phyloP scores from a whole-genome alignment of 2,797 vertebrate genomes.

The Macrochelys suwanniensis region DNA sequence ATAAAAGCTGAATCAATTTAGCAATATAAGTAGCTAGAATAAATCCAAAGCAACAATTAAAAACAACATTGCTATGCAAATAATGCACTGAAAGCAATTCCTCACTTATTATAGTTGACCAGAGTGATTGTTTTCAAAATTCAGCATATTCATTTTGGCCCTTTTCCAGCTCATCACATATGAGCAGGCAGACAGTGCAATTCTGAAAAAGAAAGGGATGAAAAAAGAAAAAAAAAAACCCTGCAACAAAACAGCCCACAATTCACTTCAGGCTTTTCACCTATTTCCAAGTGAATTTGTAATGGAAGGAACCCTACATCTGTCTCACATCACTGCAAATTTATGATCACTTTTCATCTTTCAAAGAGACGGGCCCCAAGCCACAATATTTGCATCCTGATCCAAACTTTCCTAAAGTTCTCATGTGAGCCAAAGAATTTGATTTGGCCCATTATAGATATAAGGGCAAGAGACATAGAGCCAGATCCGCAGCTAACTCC shows the following conservation, averaged over 20 bases:
- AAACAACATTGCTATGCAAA: conserved; percentile 29
- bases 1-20: conserved; percentile 41
- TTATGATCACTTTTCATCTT: background rate
- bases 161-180: conserved; percentile 34
- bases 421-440: background rate
- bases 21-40: background rate
- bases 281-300: background rate
- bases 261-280: conserved; percentile 1
- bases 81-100: conserved; percentile 43
- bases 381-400: background rate
- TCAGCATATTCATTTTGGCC: conserved; percentile 12
- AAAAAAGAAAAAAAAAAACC: background rate
- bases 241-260: background rate
- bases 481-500: background rate
- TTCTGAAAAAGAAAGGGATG: conserved; percentile 7
- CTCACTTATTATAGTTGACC: conserved; percentile 33
- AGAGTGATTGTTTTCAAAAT: conserved; percentile 40
- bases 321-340: background rate
- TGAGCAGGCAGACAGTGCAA: background rate
- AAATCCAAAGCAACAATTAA: conserved; percentile 44
- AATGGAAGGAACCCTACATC: background rate
- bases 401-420: rapidly evolving
- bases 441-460: background rate
- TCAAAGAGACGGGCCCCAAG: background rate
- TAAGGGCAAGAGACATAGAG: background rate